Evolutionary conservation across 2,888 invertebrate genomes (phyloP), one percentile per base, ranked within the genome.

Genomic region (Pasiphila rectangulata): DNA sequence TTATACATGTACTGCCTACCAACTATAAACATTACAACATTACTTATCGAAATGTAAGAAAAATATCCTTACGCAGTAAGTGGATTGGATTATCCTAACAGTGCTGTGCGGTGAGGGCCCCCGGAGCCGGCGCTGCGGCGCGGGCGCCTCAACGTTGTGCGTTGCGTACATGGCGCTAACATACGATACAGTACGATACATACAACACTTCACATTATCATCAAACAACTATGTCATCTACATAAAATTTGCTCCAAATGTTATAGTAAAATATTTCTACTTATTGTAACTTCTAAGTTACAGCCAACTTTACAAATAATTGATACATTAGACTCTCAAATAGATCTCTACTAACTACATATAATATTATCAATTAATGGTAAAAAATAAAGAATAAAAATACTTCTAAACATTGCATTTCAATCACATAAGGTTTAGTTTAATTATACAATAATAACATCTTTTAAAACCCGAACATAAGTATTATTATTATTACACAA

Each of bases 371-470:
- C 76, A 73, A 83, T 87, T 88, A 87, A 86, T 87, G 87, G 86
- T 86, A 87, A 87, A 87, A 85, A 87, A 87, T 87, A 88, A 88
- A 85, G 82, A 87, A 87, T 87, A 88, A 88, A 72, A 88, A 88
- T 88, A 88, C 88, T 88, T 87, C 86, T 88, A 88, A 87, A 88
- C 85, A 88, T 88, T 88, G 88, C 88, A 87, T 88, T 87, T 87
- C 85, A 86, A 88, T 88, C 88, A 88, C 88, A 87, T 87, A 86
- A 86, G 86, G 86, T 87, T 86, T 85, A 86, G 83, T 86, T 85
- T 85, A 84, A 85, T 80, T 80, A 86, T 83, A 86, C 79, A 81
- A 85, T 85, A 86, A 86, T 86, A 87, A 86, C 85, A 87, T 86
- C 71, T 84, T 84, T 84, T 82, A 75, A 79, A 87, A 86, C 85